phyloP scores from a whole-genome alignment of 2,797 vertebrate genomes.

The Phrynocephalus forsythii region DNA sequence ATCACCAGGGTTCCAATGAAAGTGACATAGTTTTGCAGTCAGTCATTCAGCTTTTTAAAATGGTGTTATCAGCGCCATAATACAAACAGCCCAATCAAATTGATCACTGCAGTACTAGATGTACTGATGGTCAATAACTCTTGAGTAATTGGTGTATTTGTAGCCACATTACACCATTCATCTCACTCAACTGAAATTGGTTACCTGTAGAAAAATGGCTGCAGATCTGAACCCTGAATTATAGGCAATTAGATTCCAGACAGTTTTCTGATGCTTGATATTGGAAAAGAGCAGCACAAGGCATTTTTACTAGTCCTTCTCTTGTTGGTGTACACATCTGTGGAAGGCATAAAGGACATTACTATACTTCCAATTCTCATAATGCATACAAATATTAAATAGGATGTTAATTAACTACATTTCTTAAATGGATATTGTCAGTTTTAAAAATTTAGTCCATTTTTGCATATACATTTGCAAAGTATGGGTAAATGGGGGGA shows the following conservation, averaged over 20 bases:
- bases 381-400: not conserved
- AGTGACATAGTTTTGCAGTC: conserved; percentile 10
- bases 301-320: not conserved
- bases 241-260: conserved; percentile 18
- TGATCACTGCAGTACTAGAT: not conserved
- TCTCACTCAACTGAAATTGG: conserved; percentile 24
- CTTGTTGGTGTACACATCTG: not conserved
- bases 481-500: not conserved
- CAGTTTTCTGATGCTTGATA: conserved; percentile 34
- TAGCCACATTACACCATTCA: not conserved
- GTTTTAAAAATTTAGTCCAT: not conserved
- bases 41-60: not conserved
- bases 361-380: too few species aligned
- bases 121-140: conserved; percentile 33
- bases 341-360: not conserved
- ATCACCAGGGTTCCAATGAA: conserved; percentile 3
- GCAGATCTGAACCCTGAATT: conserved; percentile 10
- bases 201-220: not conserved
- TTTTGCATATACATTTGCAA: not conserved
- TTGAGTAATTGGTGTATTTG: not conserved
- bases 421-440: not conserved
- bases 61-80: not conserved
- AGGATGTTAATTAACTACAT: not conserved
- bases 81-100: conserved; percentile 17
- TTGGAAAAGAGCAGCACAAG: not conserved